phyloP scores from a whole-genome alignment of 1,140 invertebrate genomes.

The Drosophila malerkotliana region DNA sequence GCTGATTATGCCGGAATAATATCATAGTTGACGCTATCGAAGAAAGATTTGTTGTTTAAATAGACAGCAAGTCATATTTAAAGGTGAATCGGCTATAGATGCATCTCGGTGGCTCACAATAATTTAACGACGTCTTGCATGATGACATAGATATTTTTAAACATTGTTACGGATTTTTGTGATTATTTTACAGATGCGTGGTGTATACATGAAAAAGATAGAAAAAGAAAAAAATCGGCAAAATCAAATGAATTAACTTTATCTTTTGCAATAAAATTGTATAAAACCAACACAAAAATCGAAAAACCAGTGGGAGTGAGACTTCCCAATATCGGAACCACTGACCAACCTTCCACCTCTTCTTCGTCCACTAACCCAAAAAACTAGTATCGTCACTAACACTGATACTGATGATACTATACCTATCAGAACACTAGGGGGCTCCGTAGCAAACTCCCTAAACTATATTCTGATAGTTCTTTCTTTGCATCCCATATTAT shows the following conservation, averaged over 20 bases:
- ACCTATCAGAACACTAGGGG: too few relatives aligned
- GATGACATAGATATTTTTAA: slow-evolving; percentile 6
- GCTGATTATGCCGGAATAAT: slow-evolving; percentile 43
- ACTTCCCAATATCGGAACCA: too few relatives aligned
- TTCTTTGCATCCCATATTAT: too few relatives aligned
- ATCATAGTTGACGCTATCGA: slow-evolving; percentile 32
- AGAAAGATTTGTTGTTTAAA: slow-evolving; percentile 45
- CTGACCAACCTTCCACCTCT: too few relatives aligned
- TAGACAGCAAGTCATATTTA: slow-evolving; percentile 60
- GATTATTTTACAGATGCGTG: slow-evolving; percentile 11
- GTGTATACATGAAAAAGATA: slow-evolving; percentile 30
- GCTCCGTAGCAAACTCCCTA: too few relatives aligned
- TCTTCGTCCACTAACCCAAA: too few relatives aligned
- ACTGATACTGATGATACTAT: too few relatives aligned
- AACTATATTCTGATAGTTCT: too few relatives aligned
- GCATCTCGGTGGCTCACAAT: slow-evolving; percentile 52
- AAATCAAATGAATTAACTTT: slow-evolving; percentile 45
- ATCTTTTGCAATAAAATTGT: neutral
- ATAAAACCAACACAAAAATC: neutral
- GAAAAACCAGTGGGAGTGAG: too few relatives aligned
- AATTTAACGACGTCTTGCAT: slow-evolving; percentile 72
- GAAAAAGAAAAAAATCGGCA: slow-evolving; percentile 64
- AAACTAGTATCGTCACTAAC: too few relatives aligned
- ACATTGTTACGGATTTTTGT: slow-evolving; percentile 13
- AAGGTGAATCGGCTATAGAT: slow-evolving; percentile 60